Evolutionary conservation across 2,113 vertebrate species (phyloP).

Genomic region (Enhydra lutris): DNA sequence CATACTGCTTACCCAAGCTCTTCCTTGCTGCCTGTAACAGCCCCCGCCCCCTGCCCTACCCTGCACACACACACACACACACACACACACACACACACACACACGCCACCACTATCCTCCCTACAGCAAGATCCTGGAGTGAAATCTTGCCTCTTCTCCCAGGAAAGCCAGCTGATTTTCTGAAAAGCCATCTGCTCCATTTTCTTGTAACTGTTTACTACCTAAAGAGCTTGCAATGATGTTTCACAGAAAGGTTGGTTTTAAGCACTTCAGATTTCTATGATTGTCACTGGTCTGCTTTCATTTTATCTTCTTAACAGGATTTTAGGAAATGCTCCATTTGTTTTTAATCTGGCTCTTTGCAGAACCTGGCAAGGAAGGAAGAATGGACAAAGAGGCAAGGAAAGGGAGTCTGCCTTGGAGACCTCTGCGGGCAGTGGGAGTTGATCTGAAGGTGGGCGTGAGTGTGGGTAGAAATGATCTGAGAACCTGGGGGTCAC

Average conservation of each 20-base stretch:
- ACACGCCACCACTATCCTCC: background rate
- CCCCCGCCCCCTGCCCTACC: no score
- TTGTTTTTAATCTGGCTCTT: background rate
- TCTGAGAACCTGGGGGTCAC: no score
- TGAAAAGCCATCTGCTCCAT: background rate
- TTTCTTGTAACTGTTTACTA: background rate
- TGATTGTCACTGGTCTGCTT: background rate
- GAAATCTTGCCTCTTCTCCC: background rate
- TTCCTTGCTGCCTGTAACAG: background rate
- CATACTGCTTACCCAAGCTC: background rate
- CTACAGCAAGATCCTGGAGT: background rate
- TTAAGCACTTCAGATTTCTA: background rate
- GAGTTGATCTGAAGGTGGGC: background rate
- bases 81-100: no score
- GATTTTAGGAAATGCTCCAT: background rate
- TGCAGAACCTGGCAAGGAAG: background rate
- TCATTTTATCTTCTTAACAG: background rate
- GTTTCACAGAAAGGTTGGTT: background rate
- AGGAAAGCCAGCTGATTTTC: background rate
- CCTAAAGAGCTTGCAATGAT: background rate
- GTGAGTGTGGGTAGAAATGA: fast-evolving
- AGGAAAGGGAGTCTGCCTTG: no score
- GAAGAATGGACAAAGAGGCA: background rate
- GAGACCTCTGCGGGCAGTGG: no score
- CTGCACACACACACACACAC: fast-evolving